phyloP scores from a whole-genome alignment of 2,888 invertebrate species.

The Drosophila mimetica region DNA sequence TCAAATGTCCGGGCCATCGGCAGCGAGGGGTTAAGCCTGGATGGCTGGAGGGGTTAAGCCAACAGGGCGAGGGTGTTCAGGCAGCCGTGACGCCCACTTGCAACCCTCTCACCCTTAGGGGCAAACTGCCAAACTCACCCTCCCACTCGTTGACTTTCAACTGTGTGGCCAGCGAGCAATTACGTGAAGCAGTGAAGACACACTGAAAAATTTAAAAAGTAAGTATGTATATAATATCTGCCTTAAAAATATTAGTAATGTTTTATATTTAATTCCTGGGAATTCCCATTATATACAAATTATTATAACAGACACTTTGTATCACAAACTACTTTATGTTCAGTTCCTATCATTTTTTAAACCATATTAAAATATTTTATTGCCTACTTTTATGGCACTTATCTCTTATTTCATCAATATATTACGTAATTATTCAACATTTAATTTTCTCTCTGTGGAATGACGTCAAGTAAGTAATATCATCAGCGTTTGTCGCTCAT shows the following conservation, averaged over 20 bases:
- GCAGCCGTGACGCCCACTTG: conserved; percentile 66
- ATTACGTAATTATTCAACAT: background rate
- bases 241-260: no score
- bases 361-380: background rate
- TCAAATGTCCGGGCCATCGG: conserved; percentile 64
- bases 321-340: no score
- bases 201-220: background rate
- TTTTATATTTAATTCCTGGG: no score
- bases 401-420: background rate
- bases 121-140: conserved; percentile 9
- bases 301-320: no score
- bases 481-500: conserved; percentile 76
- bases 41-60: conserved; percentile 22
- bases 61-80: conserved; percentile 67
- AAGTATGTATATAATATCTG: background rate
- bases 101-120: conserved; percentile 61
- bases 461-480: conserved; percentile 69
- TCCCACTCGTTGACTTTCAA: conserved; percentile 59
- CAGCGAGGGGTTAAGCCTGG: conserved; percentile 15
- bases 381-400: background rate
- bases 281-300: no score
- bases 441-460: background rate
- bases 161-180: conserved; percentile 71
- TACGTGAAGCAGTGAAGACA: conserved; percentile 31
- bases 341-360: no score